phyloP scores from a whole-genome alignment of 2,113 vertebrate genomes.

The Pelecanus crispus region DNA sequence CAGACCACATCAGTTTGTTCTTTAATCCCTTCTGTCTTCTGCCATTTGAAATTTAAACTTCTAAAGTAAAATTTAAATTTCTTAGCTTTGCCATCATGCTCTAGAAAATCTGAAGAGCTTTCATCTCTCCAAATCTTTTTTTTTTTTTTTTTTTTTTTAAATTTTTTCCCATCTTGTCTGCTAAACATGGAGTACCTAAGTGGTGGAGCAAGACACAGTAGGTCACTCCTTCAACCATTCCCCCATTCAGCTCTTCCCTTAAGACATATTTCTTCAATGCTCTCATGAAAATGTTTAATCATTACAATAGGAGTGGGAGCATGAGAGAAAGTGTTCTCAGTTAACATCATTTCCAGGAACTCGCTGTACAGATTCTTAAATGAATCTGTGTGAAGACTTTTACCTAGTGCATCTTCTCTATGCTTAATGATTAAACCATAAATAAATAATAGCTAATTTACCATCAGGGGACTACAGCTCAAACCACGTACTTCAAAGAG shows the following conservation, averaged over 20 bases:
- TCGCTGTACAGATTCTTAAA: not conserved
- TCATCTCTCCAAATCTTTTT: not conserved
- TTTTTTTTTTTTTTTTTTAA: too few species aligned
- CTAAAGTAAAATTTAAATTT: not conserved
- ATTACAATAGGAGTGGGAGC: not conserved
- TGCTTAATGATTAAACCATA: not conserved
- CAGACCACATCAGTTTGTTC: not conserved
- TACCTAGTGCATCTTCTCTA: not conserved
- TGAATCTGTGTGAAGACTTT: not conserved
- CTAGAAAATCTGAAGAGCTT: not conserved
- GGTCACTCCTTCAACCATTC: not conserved
- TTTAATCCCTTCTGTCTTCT: not conserved
- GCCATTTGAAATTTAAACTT: not conserved
- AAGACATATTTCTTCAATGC: not conserved
- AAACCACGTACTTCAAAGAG: not conserved
- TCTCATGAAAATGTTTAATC: not conserved
- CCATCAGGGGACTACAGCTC: not conserved
- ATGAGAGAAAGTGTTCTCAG: not conserved
- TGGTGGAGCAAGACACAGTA: not conserved
- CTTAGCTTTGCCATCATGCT: not conserved
- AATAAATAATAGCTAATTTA: slow-evolving; percentile 1
- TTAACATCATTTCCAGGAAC: not conserved
- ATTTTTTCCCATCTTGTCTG: not conserved
- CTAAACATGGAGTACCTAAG: not conserved
- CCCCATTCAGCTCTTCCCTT: not conserved